Evolutionary conservation across 2,888 invertebrate genomes (phyloP).

Genomic region (Siphonodentalium dalli): DNA sequence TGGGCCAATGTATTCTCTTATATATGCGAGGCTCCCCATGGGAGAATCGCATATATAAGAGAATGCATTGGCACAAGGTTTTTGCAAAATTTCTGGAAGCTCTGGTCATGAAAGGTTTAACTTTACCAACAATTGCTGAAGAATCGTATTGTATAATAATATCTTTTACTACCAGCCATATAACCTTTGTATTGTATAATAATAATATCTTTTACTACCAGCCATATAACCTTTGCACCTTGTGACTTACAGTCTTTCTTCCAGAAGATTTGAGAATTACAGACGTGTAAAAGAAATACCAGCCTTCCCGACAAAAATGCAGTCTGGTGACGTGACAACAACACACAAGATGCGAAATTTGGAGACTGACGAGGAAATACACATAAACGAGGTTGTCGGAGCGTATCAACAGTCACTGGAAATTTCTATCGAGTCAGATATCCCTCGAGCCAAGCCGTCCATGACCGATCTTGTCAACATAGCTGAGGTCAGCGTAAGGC

Average conservation of each 20-base stretch:
- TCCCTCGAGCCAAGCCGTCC: constrained; percentile 47
- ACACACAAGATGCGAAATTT: constrained; percentile 39
- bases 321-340: constrained; percentile 51
- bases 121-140: too few relatives aligned
- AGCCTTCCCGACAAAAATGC: constrained; percentile 17
- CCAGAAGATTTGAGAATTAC: constrained; percentile 1
- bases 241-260: neutral
- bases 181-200: too few relatives aligned
- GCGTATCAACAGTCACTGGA: constrained; percentile 62
- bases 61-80: too few relatives aligned
- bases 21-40: too few relatives aligned
- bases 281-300: constrained; percentile 16
- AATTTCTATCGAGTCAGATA: constrained; percentile 57
- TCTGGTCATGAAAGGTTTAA: too few relatives aligned
- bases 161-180: too few relatives aligned
- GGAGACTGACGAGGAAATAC: constrained; percentile 52
- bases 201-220: too few relatives aligned
- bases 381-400: constrained; percentile 57
- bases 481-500: constrained; percentile 72
- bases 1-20: too few relatives aligned
- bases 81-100: too few relatives aligned
- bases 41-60: too few relatives aligned
- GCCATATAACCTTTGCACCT: too few relatives aligned
- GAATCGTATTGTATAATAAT: too few relatives aligned
- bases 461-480: constrained; percentile 64